Conservation (phyloP, 2,888 invertebrate genomes). For the Megamerina dolium region DNA sequence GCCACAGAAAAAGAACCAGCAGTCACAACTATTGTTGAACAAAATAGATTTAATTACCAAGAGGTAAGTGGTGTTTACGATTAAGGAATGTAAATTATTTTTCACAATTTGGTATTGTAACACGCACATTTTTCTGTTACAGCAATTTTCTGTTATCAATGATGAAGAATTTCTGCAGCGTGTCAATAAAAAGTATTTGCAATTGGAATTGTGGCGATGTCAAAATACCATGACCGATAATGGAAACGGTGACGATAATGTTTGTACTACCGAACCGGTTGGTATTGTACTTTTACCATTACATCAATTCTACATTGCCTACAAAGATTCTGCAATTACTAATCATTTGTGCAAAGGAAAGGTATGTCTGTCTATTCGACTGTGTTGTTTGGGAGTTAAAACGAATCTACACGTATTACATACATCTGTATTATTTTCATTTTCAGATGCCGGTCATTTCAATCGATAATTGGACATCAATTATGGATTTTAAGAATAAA, state of each 20-base stretch:
- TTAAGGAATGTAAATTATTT: too few species aligned
- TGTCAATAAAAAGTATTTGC: slow-evolving; percentile 54
- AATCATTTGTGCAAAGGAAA: slow-evolving; percentile 54
- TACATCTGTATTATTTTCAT: background rate
- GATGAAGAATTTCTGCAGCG: slow-evolving; percentile 53
- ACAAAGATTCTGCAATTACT: slow-evolving; percentile 53
- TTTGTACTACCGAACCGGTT: slow-evolving; percentile 47
- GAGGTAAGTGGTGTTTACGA: slow-evolving; percentile 29
- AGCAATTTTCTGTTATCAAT: slow-evolving; percentile 55
- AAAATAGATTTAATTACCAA: slow-evolving; percentile 34
- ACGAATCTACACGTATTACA: background rate
- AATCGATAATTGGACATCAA: slow-evolving; percentile 56
- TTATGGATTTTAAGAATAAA: slow-evolving; percentile 39
- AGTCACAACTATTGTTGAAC: slow-evolving; percentile 22
- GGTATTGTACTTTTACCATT: slow-evolving; percentile 55
- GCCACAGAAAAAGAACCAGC: slow-evolving; percentile 26
- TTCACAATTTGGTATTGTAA: background rate
- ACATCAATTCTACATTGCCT: slow-evolving; percentile 58
- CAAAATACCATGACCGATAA: slow-evolving; percentile 6
- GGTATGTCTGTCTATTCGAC: slow-evolving; percentile 41
- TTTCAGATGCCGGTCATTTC: slow-evolving; percentile 56
- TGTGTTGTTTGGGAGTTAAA: background rate
- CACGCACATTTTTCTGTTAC: slow-evolving; percentile 14
- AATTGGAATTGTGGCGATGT: slow-evolving; percentile 51
- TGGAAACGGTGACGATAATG: slow-evolving; percentile 18